Percentiles rank a stretch among this genome's conserved stretches.
These are phyloP conservation scores for Sminthurides bifidus DNA, from an alignment of 1,140 invertebrate species.

Conservation along the genomic window DNA sequence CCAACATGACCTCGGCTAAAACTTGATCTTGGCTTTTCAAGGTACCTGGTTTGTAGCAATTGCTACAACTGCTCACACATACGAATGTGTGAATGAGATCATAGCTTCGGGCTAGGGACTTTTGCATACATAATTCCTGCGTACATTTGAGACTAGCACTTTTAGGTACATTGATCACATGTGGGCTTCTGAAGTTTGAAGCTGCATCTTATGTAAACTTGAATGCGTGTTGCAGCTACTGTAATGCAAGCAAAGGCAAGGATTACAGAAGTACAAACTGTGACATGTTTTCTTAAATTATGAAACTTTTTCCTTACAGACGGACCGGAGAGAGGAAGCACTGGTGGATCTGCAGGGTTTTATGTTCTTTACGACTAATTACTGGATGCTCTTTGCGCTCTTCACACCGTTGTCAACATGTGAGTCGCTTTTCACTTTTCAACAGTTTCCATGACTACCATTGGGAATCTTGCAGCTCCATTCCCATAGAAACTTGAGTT, in stretches of 20 bases:
- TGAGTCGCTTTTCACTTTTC: slow-evolving; percentile 36
- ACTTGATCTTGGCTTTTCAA: no score
- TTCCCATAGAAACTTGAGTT: neutral
- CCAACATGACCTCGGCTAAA: no score
- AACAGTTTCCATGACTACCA: neutral
- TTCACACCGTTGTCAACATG: slow-evolving; percentile 67
- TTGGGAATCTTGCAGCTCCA: neutral
- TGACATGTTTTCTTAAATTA: neutral
- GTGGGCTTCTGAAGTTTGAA: no score
- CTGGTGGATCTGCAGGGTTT: slow-evolving; percentile 70
- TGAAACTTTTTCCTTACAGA: slow-evolving; percentile 13
- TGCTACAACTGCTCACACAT: no score
- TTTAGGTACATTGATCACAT: no score
- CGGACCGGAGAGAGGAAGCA: slow-evolving; percentile 55
- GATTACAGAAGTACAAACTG: neutral
- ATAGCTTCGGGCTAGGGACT: no score
- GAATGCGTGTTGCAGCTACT: neutral
- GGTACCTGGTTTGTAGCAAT: no score
- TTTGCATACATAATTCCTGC: no score
- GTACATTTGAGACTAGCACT: no score
- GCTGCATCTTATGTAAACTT: neutral
- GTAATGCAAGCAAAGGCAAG: neutral
- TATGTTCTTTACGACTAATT: slow-evolving; percentile 77
- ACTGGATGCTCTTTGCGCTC: slow-evolving; percentile 75
- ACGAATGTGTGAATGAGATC: no score